A percentile compares a stretch with the other conserved stretches of the same genome.
phyloP scores from a whole-genome alignment of 35 echinoderm and acorn worm species.

The Apostichopus californicus region DNA sequence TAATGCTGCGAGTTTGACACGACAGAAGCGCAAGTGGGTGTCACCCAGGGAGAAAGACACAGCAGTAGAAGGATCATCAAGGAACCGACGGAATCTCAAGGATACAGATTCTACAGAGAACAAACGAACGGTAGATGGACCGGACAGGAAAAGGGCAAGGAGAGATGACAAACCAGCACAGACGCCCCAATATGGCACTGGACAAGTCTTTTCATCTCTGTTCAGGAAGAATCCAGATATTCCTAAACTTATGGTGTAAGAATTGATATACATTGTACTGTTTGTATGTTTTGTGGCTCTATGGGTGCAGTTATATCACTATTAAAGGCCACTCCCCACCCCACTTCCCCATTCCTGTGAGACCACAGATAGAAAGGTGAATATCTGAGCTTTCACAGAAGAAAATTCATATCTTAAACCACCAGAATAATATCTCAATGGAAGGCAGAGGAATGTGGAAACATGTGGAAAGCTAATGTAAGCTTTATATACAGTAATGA shows the following conservation, averaged over 20 bases:
- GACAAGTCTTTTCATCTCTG: slow-evolving; percentile 72
- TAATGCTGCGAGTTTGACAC: background rate
- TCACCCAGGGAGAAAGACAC: background rate
- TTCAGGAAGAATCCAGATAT: slow-evolving; percentile 87
- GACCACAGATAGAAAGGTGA: too few species aligned
- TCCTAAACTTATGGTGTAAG: slow-evolving; percentile 73
- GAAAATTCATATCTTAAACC: too few species aligned
- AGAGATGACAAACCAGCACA: background rate
- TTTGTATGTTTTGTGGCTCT: too few species aligned
- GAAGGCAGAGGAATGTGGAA: too few species aligned
- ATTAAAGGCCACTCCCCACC: background rate
- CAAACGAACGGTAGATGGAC: background rate
- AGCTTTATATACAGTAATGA: too few species aligned
- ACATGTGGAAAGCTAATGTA: too few species aligned
- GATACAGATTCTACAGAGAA: too few species aligned
- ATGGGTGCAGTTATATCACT: too few species aligned
- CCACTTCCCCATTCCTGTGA: background rate
- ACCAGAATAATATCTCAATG: too few species aligned
- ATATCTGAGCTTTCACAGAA: too few species aligned
- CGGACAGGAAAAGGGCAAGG: background rate
- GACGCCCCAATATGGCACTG: background rate
- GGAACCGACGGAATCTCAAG: too few species aligned
- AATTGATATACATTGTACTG: too few species aligned
- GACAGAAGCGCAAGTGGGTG: background rate
- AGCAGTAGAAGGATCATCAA: background rate